Conservation (phyloP, 2,888 invertebrate species). For the Ptychoptera albimana region DNA sequence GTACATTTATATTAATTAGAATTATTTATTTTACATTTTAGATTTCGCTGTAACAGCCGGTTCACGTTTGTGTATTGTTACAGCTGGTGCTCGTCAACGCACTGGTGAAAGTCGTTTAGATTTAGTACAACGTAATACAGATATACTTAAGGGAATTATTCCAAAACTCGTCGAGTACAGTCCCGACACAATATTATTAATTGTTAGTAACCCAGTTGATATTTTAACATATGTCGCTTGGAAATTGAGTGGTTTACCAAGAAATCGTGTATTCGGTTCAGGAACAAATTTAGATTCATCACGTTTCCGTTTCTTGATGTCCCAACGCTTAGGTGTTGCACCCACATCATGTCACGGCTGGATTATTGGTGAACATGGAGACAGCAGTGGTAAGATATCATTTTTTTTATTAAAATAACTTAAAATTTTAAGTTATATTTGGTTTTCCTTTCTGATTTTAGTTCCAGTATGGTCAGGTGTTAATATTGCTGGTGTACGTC, state of each 20-base stretch:
- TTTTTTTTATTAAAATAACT: constrained; percentile 32
- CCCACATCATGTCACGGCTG: constrained; percentile 79
- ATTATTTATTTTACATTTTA: constrained; percentile 14
- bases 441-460: too few species aligned
- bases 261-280: constrained; percentile 75
- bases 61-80: constrained; percentile 73
- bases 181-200: constrained; percentile 68
- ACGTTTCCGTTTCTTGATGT: constrained; percentile 74
- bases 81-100: constrained; percentile 80
- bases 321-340: constrained; percentile 64
- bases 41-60: constrained; percentile 64
- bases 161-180: constrained; percentile 53
- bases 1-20: background rate
- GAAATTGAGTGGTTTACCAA: constrained; percentile 82
- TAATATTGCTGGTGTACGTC: constrained; percentile 75
- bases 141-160: constrained; percentile 73
- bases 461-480: constrained; percentile 90
- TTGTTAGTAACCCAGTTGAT: constrained; percentile 88
- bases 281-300: constrained; percentile 90
- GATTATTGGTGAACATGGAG: constrained; percentile 91
- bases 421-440: constrained; percentile 6
- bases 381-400: too few species aligned
- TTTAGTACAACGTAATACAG: constrained; percentile 79
- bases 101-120: constrained; percentile 79
- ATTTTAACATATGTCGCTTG: constrained; percentile 88